Evolutionary conservation across 2,113 vertebrate species (phyloP).

Genomic region (Murina feae): DNA sequence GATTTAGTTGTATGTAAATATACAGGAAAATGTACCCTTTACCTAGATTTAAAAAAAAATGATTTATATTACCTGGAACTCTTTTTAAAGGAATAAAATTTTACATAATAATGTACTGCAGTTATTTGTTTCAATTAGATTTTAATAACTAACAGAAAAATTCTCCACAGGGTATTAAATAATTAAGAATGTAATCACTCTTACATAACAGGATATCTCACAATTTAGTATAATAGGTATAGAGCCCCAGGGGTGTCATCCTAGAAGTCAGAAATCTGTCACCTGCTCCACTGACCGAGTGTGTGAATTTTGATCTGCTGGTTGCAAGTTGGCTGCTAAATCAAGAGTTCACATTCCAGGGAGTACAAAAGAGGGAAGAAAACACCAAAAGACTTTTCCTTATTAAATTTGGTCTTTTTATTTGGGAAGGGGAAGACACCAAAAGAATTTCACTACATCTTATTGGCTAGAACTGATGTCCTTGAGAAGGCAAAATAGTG

Average conservation of each 20-base stretch:
- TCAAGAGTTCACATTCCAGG: not conserved
- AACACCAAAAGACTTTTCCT: not conserved
- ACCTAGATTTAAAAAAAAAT: not conserved
- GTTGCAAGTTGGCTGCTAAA: not conserved
- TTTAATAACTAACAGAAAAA: not conserved
- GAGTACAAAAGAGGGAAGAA: not conserved
- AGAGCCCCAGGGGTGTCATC: not conserved
- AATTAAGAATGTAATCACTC: not conserved
- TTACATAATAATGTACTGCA: not conserved
- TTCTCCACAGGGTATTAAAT: not conserved
- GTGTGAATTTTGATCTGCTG: not conserved
- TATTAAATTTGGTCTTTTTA: not conserved
- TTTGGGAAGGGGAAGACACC: not conserved
- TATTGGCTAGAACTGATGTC: not conserved
- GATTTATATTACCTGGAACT: not conserved
- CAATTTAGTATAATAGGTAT: not conserved
- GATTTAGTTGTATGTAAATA: not conserved
- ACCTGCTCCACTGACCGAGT: not conserved
- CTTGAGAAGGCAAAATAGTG: not conserved
- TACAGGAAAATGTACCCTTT: not conserved
- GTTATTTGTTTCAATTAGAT: not conserved
- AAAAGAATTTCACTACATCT: not conserved
- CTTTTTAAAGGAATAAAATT: not conserved
- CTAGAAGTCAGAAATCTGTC: not conserved
- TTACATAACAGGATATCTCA: not conserved